Conservation (phyloP, 2,888 invertebrate genomes). For the Amiota communis region DNA sequence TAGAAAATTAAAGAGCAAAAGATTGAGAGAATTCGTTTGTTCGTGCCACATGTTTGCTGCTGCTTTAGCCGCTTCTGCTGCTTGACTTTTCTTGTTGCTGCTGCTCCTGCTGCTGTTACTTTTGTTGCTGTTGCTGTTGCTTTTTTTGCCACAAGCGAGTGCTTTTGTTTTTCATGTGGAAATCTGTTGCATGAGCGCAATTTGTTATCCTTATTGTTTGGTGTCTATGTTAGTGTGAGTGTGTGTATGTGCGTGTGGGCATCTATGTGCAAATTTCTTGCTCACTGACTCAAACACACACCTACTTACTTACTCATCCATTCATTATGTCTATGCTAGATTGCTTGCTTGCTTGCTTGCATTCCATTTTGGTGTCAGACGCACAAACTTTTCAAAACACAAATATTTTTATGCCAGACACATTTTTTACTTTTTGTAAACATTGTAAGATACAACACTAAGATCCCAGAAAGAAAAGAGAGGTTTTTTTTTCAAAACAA, state of each 20-base stretch:
- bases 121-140: constrained; percentile 19
- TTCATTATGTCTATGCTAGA: no score
- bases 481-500: no score
- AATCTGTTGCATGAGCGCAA: constrained; percentile 65
- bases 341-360: no score
- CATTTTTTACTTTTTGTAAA: no score
- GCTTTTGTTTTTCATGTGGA: constrained; percentile 50
- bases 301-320: background rate
- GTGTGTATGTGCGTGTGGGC: no score
- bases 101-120: background rate
- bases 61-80: background rate
- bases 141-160: constrained; percentile 9
- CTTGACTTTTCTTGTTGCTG: constrained; percentile 17
- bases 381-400: no score
- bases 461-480: no score
- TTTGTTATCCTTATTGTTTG: constrained; percentile 64
- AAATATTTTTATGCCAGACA: no score
- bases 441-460: no score
- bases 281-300: background rate
- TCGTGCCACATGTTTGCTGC: constrained; percentile 12
- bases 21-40: background rate
- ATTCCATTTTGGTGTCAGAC: no score
- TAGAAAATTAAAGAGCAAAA: constrained; percentile 16
- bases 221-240: no score
- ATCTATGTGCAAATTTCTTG: no score